Percentiles rank a stretch among this genome's conserved stretches.
phyloP scores from a whole-genome alignment of 2,113 vertebrate species.

The Hemiprocne comata region DNA sequence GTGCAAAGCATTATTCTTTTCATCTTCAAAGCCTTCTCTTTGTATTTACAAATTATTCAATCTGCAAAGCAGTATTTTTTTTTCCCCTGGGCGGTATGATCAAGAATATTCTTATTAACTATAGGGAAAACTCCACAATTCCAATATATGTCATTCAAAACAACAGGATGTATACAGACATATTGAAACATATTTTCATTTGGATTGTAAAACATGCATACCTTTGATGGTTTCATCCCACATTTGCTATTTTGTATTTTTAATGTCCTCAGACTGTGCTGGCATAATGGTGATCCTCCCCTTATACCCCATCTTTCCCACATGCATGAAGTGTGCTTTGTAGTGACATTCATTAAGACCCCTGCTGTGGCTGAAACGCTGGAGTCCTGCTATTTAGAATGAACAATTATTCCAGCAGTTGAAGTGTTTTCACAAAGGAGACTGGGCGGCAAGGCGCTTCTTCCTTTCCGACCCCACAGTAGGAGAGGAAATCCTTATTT shows the following conservation, averaged over 20 bases:
- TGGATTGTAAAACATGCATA: constrained; percentile 42
- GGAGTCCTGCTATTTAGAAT: constrained; percentile 51
- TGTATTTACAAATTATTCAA: constrained; percentile 30
- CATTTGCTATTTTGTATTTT: constrained; percentile 67
- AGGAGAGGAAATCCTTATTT: constrained; percentile 24
- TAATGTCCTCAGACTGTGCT: constrained; percentile 48
- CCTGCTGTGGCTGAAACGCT: constrained; percentile 47
- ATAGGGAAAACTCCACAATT: neutral
- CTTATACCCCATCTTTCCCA: constrained; percentile 45
- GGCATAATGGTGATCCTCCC: constrained; percentile 48
- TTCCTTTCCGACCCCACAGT: neutral
- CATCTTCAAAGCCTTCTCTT: constrained; percentile 44
- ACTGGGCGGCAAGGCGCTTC: neutral
- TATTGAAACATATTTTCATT: constrained; percentile 7
- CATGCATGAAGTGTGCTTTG: constrained; percentile 52
- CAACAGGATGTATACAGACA: neutral
- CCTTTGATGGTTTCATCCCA: constrained; percentile 55
- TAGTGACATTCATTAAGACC: constrained; percentile 66
- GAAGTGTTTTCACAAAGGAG: constrained; percentile 58
- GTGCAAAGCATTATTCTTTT: constrained; percentile 31
- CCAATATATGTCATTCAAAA: neutral
- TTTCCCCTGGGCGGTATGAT: neutral
- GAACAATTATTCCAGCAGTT: constrained; percentile 51
- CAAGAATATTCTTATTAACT: neutral
- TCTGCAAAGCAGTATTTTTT: neutral